phyloP scores from a whole-genome alignment of 2,888 invertebrate genomes.

The Caenorhabditis wallacei region DNA sequence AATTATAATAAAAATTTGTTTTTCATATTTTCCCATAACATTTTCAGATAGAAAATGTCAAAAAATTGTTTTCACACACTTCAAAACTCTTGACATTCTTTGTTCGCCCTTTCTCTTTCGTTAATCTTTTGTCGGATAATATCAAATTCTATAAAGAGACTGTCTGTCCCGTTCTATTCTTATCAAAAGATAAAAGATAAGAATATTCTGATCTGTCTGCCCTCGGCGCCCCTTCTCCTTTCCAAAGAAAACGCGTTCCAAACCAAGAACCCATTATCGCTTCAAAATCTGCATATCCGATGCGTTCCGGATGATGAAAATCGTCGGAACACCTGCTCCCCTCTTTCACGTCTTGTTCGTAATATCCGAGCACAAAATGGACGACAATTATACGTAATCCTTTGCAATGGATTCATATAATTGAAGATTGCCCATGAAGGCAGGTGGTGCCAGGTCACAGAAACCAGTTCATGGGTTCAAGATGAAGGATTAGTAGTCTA shows the following conservation, averaged over 20 bases:
- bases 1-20: no score
- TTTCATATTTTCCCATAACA: no score
- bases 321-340: conserved; percentile 40
- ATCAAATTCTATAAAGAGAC: neutral
- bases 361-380: conserved; percentile 18
- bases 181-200: conserved; percentile 12
- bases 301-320: neutral
- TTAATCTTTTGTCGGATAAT: neutral
- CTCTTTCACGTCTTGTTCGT: neutral
- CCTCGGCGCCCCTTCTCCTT: neutral
- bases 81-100: neutral
- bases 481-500: neutral
- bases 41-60: neutral
- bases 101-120: neutral
- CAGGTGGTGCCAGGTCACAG: conserved; percentile 16
- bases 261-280: conserved; percentile 2
- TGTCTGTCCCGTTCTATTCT: conserved; percentile 11
- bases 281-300: conserved; percentile 6
- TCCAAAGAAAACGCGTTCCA: neutral
- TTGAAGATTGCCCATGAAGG: conserved; percentile 11
- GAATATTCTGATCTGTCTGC: neutral
- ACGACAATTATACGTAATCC: conserved; percentile 39
- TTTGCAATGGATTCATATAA: conserved; percentile 3
- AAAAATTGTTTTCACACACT: no score
- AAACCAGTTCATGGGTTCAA: neutral